Evolutionary conservation across 2,797 vertebrate genomes (phyloP), one percentile per base, ranked within the genome.

Genomic region (Cirrhinus molitorella): DNA sequence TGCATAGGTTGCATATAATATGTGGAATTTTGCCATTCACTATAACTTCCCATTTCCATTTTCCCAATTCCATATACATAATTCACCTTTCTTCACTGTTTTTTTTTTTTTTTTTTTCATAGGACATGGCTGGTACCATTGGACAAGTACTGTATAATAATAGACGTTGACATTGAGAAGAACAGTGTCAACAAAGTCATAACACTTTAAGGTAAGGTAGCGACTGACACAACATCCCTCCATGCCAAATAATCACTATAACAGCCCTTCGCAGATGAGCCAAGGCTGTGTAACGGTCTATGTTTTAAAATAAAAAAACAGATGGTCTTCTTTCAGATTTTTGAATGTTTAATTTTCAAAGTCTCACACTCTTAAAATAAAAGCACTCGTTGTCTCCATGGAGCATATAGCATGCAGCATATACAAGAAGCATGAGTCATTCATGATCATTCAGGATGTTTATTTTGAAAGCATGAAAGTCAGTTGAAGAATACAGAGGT

Each of bases 401-500:
- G 17, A 12, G 34, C 19, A 59, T 21, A n/a, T 12, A 85, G 53
- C 34, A 53, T 28, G 59, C 25, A 16, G 25, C 25, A 31, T 31
- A 63, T 31, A 31, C 40, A 37, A 71, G 0, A 51, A 11, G 6
- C 21, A 40, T 1, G 3, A 73, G 21, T 14, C 23, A 53, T 21
- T 7, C 51, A 74, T 40, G 40, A 59, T 61, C 21, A 72, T 77
- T 76, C 53, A 55, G 16, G 25, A 57, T 91, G 92, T 95, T 93
- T 90, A 91, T 89, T 89, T 87, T 89, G 93, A 93, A 93, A 89
- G 92, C 89, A 92, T 93, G 76, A 84, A 93, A 93, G 88, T 93
- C 87, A 88, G 89, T 94, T 87, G 91, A 92, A 83, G 89, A 92
- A 91, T 89, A 94, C 90, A 92, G 86, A 92, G 91, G 88, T 93